Base-by-base conservation (phyloP, 2,113 vertebrate species). In the Thalassoma bifasciatum region DNA sequence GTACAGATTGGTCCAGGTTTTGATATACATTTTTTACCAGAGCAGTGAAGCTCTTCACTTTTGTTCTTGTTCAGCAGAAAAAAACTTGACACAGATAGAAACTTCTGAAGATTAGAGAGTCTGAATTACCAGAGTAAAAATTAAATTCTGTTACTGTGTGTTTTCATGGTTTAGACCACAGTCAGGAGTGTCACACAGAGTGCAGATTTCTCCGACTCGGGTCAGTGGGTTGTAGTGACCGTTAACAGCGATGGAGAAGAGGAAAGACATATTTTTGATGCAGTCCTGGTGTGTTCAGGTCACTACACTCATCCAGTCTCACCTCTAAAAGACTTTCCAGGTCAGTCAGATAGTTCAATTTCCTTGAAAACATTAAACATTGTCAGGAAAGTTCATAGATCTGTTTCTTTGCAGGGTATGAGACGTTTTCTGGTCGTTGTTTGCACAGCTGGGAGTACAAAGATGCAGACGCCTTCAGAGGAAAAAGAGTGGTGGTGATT, bases 401-500 rank as follows among this genome's bases (percentile, higher is more conserved):
- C 52, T 71, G 42, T 88, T 37, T 77, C 72, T 77, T 51, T 75
- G 0, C 74, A 99, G 97, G 97, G 23, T 90, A 96, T 5, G 91
- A 96, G 46, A 93, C 86, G 0, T 99, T 98, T 87, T 88, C 91
- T 68, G 97, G 97, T n/a, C 82, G 8, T 23, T 94, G 93, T 72
- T 78, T 91, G 4, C 98, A 99, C 82, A 98, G 97, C 81, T 94
- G 94, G 81, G 93, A 97, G 8, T 99, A 98, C 79, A 99, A 96
- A 86, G 88, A 92, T 2, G 82, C 94, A 24, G 46, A 76, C 1
- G 65, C 22, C 17, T 96, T 92, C 86, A 73, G 37, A 1, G 94
- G 94, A 50, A 95, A 97, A 83, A 96, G 88, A 44, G 96, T 97
- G 12, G 52, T 97, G 60, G 64, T 99, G 38, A 84, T 99, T 0